phyloP scores from a whole-genome alignment of 2,888 invertebrate species.

The Hipparchia sbordonii region DNA sequence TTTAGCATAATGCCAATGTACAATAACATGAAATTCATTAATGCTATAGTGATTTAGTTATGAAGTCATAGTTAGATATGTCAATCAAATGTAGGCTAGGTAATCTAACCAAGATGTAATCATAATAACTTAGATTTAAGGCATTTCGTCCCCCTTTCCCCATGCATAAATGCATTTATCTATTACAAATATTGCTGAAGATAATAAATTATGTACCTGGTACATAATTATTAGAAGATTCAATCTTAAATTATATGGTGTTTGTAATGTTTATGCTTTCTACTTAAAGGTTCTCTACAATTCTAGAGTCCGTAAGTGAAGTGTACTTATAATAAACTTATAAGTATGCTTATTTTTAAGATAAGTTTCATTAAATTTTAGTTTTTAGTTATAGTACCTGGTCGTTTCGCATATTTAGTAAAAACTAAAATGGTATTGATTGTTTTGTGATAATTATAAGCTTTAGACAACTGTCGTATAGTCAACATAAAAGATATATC shows the following conservation, averaged over 20 bases:
- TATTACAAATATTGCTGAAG: not conserved
- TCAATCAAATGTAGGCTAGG: conserved; percentile 6
- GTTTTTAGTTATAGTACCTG: not conserved
- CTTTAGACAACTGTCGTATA: not conserved
- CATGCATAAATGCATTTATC: conserved; percentile 3
- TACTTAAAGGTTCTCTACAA: not conserved
- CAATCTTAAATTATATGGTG: not conserved
- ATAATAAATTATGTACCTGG: not conserved
- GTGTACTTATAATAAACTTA: too few relatives aligned
- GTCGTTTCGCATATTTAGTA: not conserved
- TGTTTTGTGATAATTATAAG: conserved; percentile 13
- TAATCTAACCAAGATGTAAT: not conserved
- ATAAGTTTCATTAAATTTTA: not conserved
- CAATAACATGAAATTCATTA: not conserved
- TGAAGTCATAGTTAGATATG: conserved; percentile 3
- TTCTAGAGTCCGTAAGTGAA: too few relatives aligned
- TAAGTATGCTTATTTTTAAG: too few relatives aligned
- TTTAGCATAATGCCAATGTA: not conserved
- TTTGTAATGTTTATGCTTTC: not conserved
- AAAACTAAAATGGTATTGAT: conserved; percentile 2
- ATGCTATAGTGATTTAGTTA: not conserved
- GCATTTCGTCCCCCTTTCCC: not conserved
- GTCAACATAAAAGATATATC: not conserved
- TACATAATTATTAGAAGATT: not conserved
- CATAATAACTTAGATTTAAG: not conserved